Percentiles rank a stretch among this genome's conserved stretches.
Evolutionary conservation across 2,888 invertebrate species (phyloP).

Genomic region (Synanthedon vespiformis): DNA sequence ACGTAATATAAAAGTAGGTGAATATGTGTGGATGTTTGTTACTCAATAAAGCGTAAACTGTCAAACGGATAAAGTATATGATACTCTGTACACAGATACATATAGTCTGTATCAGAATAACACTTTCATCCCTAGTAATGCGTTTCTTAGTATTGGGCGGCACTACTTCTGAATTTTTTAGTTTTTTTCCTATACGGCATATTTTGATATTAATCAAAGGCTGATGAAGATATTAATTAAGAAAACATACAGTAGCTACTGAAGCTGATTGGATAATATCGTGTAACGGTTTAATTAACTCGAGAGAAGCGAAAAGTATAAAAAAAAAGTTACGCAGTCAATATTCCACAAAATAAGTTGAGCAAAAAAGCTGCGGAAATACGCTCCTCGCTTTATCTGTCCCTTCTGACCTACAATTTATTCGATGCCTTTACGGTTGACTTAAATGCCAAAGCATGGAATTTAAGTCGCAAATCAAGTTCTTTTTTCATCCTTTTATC

Average conservation of each 20-base stretch:
- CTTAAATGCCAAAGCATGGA: conserved; percentile 64
- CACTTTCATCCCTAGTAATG: no score
- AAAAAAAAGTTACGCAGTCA: conserved; percentile 31
- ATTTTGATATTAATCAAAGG: no score
- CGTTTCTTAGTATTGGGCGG: neutral
- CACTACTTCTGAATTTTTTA: neutral
- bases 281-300: conserved; percentile 10
- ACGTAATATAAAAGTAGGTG: no score
- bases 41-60: no score
- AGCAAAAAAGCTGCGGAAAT: conserved; percentile 45
- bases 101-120: no score
- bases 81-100: no score
- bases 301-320: conserved; percentile 18
- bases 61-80: no score
- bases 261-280: conserved; percentile 1
- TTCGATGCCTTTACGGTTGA: conserved; percentile 65
- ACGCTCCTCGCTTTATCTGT: conserved; percentile 57
- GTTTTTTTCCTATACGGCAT: no score
- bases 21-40: no score
- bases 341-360: conserved; percentile 50
- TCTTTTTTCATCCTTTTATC: conserved; percentile 25
- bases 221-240: neutral
- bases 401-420: conserved; percentile 69
- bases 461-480: conserved; percentile 58
- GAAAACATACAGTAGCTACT: neutral